A percentile compares a stretch with the other conserved stretches of the same genome.
phyloP scores from a whole-genome alignment of 64 coral and sea anemone genomes.

The Stichodactyla mertensii region DNA sequence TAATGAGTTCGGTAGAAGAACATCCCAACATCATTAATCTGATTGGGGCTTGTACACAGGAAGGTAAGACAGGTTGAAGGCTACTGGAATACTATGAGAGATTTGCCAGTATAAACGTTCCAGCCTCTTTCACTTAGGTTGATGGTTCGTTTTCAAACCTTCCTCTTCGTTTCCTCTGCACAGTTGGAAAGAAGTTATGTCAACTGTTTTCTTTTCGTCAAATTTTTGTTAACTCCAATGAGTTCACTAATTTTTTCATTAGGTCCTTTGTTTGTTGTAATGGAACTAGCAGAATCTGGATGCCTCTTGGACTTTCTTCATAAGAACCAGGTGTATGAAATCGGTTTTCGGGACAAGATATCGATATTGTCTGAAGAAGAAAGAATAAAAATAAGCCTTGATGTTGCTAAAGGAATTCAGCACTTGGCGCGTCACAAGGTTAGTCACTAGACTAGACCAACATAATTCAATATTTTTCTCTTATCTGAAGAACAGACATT shows the following conservation, averaged over 20 bases:
- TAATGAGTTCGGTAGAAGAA: constrained; percentile 34
- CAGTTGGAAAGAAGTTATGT: too few species aligned
- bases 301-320: constrained; percentile 45
- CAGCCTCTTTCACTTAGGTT: too few species aligned
- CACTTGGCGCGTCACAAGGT: constrained; percentile 59
- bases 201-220: too few species aligned
- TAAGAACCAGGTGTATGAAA: constrained; percentile 50
- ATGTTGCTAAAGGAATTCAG: constrained; percentile 52
- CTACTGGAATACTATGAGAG: too few species aligned
- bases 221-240: too few species aligned
- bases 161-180: too few species aligned
- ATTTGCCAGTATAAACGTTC: too few species aligned
- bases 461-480: not conserved
- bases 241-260: not conserved
- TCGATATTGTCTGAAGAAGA: constrained; percentile 18
- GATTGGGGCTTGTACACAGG: constrained; percentile 58
- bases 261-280: constrained; percentile 53
- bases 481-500: too few species aligned
- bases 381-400: constrained; percentile 60
- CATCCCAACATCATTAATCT: constrained; percentile 75
- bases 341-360: constrained; percentile 33
- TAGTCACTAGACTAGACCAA: not conserved
- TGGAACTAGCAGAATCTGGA: constrained; percentile 69
- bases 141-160: too few species aligned
- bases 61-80: constrained; percentile 8